Evolutionary conservation across 2,113 vertebrate species (phyloP).

Genomic region (Atlantisia rogersi): DNA sequence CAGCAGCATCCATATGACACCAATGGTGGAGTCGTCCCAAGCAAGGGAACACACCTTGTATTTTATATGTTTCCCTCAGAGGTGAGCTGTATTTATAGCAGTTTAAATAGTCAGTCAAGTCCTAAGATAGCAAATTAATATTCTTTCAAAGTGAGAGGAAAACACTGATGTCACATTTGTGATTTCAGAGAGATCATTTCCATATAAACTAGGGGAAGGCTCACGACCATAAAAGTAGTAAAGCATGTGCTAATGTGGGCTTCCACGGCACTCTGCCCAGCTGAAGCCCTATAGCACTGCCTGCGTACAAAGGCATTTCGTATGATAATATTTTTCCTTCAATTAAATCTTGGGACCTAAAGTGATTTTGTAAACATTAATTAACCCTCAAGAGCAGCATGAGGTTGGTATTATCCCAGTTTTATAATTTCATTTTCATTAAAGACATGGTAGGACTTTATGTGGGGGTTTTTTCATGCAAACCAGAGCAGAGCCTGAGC

Average conservation of each 20-base stretch:
- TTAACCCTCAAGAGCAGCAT: conserved; percentile 54
- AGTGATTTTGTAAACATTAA: conserved; percentile 67
- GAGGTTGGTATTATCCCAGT: conserved; percentile 42
- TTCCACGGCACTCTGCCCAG: conserved; percentile 38
- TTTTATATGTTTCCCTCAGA: background rate
- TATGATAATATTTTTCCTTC: conserved; percentile 59
- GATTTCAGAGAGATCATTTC: conserved; percentile 54
- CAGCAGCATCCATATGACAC: background rate
- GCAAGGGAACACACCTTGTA: background rate
- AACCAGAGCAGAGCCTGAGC: background rate
- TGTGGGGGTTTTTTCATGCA: background rate
- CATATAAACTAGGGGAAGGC: conserved; percentile 22
- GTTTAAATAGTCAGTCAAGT: conserved; percentile 9
- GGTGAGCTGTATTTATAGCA: conserved; percentile 7
- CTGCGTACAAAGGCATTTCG: conserved; percentile 35
- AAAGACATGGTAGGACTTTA: background rate
- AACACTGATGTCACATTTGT: conserved; percentile 47
- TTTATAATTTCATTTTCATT: conserved; percentile 46
- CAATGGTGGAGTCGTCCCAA: background rate
- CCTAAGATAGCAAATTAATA: conserved; percentile 52
- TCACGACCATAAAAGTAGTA: conserved; percentile 13
- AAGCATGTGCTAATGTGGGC: conserved; percentile 14
- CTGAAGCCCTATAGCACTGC: conserved; percentile 14
- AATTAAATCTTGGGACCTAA: conserved; percentile 51
- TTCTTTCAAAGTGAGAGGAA: conserved; percentile 24